Evolutionary conservation across 2,888 invertebrate genomes (phyloP).

Genomic region (Eristalis tenax): DNA sequence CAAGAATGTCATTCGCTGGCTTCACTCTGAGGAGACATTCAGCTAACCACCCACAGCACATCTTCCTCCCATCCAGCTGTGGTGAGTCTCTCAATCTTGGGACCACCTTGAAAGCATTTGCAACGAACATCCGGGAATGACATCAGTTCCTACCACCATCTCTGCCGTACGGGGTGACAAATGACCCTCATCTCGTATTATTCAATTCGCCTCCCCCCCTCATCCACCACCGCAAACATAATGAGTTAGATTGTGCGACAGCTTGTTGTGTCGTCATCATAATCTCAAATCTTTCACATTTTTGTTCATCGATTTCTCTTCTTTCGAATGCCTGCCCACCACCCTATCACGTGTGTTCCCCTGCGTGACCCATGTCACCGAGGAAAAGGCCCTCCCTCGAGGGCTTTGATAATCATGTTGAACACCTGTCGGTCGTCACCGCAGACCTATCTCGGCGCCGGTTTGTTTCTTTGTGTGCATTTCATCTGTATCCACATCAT

Average conservation of each 20-base stretch:
- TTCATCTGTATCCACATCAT: neutral
- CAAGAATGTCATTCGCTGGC: too few species aligned
- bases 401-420: constrained; percentile 57
- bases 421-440: constrained; percentile 66
- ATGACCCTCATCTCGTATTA: neutral
- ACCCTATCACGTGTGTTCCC: neutral
- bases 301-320: constrained; percentile 53
- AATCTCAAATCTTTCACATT: constrained; percentile 60
- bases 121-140: neutral
- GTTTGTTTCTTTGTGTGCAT: neutral
- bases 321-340: neutral
- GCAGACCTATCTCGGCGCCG: constrained; percentile 56
- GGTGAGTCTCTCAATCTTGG: neutral
- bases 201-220: neutral
- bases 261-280: constrained; percentile 62
- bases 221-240: constrained; percentile 28
- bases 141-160: neutral
- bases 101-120: neutral
- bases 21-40: too few species aligned
- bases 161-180: neutral
- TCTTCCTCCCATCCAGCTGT: too few species aligned
- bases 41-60: too few species aligned
- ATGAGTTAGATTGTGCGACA: constrained; percentile 65
- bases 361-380: constrained; percentile 34
- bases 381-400: neutral